Conservation (phyloP, 2,113 vertebrate species). For the Perca schrenkii region DNA sequence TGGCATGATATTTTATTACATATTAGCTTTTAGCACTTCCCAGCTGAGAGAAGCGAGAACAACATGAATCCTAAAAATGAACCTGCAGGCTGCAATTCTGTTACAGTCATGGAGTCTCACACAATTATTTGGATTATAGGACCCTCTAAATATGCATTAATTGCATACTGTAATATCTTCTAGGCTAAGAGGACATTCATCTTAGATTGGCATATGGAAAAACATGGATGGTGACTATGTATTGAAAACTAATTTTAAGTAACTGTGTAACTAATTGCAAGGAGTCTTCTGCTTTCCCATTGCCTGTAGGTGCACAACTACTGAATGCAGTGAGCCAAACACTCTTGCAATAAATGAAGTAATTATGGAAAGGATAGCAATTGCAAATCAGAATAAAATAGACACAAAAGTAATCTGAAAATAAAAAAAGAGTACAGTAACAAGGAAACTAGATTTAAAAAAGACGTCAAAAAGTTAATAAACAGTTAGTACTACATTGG, state of each 20-base stretch:
- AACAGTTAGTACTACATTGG: no score
- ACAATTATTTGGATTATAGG: not conserved
- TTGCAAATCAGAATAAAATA: not conserved
- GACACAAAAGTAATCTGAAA: no score
- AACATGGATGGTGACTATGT: not conserved
- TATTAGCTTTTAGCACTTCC: not conserved
- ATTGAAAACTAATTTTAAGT: not conserved
- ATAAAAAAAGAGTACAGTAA: no score
- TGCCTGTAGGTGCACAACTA: not conserved
- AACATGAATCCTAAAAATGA: not conserved
- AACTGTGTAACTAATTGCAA: not conserved
- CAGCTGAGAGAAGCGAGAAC: not conserved
- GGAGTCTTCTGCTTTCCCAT: not conserved
- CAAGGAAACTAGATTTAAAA: no score
- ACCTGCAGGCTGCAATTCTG: not conserved
- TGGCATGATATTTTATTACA: constrained; percentile 4
- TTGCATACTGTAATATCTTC: not conserved
- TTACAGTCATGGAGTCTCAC: not conserved
- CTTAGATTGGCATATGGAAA: not conserved
- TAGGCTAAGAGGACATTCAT: not conserved
- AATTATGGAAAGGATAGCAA: not conserved
- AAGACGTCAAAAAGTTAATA: no score
- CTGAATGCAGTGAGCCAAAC: not conserved
- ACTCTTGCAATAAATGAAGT: not conserved
- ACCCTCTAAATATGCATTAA: not conserved